Conservation (phyloP, 2,888 invertebrate genomes). For the Lacanobia oleracea region DNA sequence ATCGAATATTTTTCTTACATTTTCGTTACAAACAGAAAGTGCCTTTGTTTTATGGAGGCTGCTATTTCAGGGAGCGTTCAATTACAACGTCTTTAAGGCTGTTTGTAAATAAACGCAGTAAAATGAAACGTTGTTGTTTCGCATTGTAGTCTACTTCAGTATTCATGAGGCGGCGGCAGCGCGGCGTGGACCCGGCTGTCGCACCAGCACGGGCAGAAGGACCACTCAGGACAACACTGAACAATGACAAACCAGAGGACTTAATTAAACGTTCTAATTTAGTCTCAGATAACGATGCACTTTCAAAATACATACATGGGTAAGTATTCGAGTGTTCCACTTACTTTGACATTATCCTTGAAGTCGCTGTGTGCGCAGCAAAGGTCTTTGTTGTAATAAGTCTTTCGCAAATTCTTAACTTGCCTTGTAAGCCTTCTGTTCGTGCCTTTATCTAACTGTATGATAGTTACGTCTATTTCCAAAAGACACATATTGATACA, state of each 20-base stretch:
- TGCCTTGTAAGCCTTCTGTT: constrained; percentile 8
- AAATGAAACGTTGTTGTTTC: constrained; percentile 54
- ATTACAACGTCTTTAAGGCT: constrained; percentile 53
- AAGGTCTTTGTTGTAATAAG: background rate
- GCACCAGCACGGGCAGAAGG: constrained; percentile 1
- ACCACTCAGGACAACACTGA: background rate
- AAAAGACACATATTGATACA: constrained; percentile 33
- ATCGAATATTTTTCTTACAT: constrained; percentile 55
- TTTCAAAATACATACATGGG: no score
- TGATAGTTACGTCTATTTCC: constrained; percentile 24
- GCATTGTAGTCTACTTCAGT: constrained; percentile 42
- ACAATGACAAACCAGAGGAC: background rate
- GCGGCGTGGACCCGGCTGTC: background rate
- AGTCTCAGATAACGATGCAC: background rate
- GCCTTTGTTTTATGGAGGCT: constrained; percentile 44
- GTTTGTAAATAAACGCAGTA: constrained; percentile 54
- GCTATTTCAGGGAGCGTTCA: constrained; percentile 43
- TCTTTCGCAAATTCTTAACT: background rate
- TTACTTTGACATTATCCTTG: background rate
- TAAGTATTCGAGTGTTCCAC: no score
- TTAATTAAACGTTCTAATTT: no score
- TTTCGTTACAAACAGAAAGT: constrained; percentile 33
- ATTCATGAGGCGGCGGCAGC: constrained; percentile 48
- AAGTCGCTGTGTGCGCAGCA: no score
- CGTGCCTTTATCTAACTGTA: background rate